Evolutionary conservation across 1,140 invertebrate genomes (phyloP).

Genomic region (Parasteatoda tepidariorum): DNA sequence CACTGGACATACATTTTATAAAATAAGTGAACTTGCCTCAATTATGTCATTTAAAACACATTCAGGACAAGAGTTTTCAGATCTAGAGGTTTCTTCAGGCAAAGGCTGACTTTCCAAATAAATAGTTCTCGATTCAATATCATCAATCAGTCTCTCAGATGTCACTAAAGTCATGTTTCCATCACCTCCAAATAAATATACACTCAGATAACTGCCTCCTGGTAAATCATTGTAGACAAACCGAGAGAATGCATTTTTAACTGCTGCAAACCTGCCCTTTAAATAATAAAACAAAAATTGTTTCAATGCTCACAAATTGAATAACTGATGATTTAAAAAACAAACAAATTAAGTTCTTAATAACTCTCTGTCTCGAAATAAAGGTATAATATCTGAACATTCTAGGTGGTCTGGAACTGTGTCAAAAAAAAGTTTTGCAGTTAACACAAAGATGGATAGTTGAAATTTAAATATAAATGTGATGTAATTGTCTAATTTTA

Average conservation of each 20-base stretch:
- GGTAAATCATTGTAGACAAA: conserved; percentile 1
- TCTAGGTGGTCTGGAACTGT: no score
- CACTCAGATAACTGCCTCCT: background rate
- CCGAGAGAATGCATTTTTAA: conserved; percentile 12
- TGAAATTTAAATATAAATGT: no score
- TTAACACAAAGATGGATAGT: no score
- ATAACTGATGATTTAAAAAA: no score
- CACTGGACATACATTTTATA: no score
- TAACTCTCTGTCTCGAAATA: no score
- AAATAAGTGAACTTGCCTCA: background rate
- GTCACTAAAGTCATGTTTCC: background rate
- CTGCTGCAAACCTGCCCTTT: conserved; percentile 4
- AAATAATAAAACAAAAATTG: background rate
- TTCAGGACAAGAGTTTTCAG: background rate
- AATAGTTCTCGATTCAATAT: background rate
- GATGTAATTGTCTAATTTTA: no score
- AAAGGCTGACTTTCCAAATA: conserved; percentile 28
- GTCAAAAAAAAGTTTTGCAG: no score
- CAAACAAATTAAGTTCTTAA: no score
- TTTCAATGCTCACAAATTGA: no score
- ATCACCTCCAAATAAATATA: conserved; percentile 4
- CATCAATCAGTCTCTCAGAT: background rate
- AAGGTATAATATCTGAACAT: no score
- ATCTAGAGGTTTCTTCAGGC: background rate
- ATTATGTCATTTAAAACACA: conserved; percentile 18